phyloP scores from a whole-genome alignment of 2,797 vertebrate genomes.

The Harpagifer antarcticus region DNA sequence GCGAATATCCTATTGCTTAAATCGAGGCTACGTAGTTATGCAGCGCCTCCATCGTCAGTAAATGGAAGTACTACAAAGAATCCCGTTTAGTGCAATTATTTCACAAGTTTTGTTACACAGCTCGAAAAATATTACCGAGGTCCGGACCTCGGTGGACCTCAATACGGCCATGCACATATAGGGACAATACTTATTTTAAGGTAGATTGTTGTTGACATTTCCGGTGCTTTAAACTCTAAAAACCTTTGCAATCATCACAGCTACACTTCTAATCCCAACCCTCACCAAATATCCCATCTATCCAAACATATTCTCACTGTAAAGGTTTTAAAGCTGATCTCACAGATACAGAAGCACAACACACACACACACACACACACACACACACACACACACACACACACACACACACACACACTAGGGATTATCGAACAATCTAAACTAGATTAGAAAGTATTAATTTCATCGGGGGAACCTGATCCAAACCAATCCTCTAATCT shows the following conservation, averaged over 20 bases:
- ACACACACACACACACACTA: conserved; percentile 23
- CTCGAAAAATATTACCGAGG: no score
- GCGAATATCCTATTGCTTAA: no score
- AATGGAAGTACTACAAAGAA: no score
- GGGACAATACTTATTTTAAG: no score
- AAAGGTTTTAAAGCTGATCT: not conserved
- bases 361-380: conserved; percentile 11
- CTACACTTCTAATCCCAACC: not conserved
- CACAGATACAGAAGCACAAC: conserved; percentile 6
- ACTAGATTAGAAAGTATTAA: conserved; percentile 60
- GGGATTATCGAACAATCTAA: conserved; percentile 58
- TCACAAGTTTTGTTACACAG: no score
- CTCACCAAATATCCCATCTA: not conserved
- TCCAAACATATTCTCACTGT: not conserved
- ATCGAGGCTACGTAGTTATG: no score
- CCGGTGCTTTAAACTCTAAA: no score
- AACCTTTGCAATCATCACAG: not conserved
- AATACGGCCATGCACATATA: no score
- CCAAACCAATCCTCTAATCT: conserved; percentile 57
- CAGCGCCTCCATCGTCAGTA: no score
- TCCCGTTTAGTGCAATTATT: no score
- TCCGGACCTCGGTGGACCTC: no score
- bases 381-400: conserved; percentile 10
- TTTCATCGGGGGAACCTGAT: conserved; percentile 63
- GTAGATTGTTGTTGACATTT: no score